Percentiles rank a stretch among this genome's conserved stretches.
phyloP scores from a whole-genome alignment of 2,888 invertebrate genomes.

The Geotrupes spiniger region DNA sequence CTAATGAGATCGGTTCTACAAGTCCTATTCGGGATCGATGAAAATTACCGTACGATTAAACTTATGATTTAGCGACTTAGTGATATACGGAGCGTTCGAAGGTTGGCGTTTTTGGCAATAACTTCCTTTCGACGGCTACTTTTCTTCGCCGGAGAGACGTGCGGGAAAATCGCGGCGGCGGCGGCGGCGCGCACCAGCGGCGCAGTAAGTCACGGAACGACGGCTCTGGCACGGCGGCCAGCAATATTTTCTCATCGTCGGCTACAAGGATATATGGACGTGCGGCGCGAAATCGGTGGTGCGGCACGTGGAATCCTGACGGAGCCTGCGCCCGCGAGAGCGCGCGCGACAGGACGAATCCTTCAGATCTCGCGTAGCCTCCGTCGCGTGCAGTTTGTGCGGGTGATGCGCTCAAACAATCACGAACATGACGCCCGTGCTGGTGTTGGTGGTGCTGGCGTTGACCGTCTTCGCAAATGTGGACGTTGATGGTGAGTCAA shows the following conservation, averaged over 20 bases:
- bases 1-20: too few species aligned
- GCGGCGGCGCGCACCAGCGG: too few species aligned
- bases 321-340: slow-evolving; percentile 1
- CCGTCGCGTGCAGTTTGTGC: slow-evolving; percentile 31
- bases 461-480: slow-evolving; percentile 27
- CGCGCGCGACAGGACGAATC: slow-evolving; percentile 18
- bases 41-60: slow-evolving; percentile 14
- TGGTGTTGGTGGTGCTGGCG: slow-evolving; percentile 37
- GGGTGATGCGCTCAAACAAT: slow-evolving; percentile 36
- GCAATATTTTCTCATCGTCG: slow-evolving; percentile 5
- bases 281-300: not conserved
- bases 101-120: too few species aligned
- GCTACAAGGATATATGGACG: slow-evolving; percentile 5
- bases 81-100: too few species aligned
- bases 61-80: too few species aligned
- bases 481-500: slow-evolving; percentile 34
- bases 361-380: slow-evolving; percentile 34
- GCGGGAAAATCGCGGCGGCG: too few species aligned
- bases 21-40: too few species aligned
- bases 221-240: too few species aligned
- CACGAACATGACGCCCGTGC: slow-evolving; percentile 39
- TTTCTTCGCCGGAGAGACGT: too few species aligned
- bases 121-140: too few species aligned
- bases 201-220: too few species aligned
- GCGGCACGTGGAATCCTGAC: slow-evolving; percentile 4